A percentile compares a stretch with the other conserved stretches of the same genome.
Evolutionary conservation across 2,113 vertebrate species (phyloP).

Genomic region (Bos javanicus): DNA sequence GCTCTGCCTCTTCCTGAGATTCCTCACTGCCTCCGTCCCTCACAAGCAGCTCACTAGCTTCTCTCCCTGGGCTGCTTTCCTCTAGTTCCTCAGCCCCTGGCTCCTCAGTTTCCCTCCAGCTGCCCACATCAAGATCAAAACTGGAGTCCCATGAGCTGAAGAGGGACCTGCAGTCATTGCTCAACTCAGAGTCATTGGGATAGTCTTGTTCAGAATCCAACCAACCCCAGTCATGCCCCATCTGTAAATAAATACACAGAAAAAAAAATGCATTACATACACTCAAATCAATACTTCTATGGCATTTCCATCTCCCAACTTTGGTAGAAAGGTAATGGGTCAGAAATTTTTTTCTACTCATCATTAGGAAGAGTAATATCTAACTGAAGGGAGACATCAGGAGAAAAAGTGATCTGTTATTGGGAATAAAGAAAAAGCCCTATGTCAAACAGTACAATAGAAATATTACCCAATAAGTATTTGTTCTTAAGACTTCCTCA

Average conservation of each 20-base stretch:
- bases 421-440: conserved; percentile 1
- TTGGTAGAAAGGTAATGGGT: not conserved
- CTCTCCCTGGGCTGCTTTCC: conserved; percentile 74
- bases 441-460: not conserved
- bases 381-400: not conserved
- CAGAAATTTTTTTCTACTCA: conserved; percentile 21
- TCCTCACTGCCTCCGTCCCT: conserved; percentile 64
- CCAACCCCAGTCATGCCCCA: conserved; percentile 70
- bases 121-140: conserved; percentile 71
- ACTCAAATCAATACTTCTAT: conserved; percentile 25
- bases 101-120: conserved; percentile 77
- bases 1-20: conserved; percentile 54
- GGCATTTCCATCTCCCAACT: not conserved
- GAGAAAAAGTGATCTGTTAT: not conserved
- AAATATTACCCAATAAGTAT: not conserved
- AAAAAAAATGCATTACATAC: conserved; percentile 46
- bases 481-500: not conserved
- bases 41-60: conserved; percentile 61
- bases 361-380: conserved; percentile 7
- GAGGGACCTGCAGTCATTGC: conserved; percentile 75
- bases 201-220: conserved; percentile 65
- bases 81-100: conserved; percentile 60
- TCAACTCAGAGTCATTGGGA: conserved; percentile 74
- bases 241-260: conserved; percentile 78
- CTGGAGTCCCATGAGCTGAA: conserved; percentile 77